Percentiles rank a stretch among this genome's conserved stretches.
phyloP scores from a whole-genome alignment of 2,888 invertebrate species.

The Palloptera scutellata region DNA sequence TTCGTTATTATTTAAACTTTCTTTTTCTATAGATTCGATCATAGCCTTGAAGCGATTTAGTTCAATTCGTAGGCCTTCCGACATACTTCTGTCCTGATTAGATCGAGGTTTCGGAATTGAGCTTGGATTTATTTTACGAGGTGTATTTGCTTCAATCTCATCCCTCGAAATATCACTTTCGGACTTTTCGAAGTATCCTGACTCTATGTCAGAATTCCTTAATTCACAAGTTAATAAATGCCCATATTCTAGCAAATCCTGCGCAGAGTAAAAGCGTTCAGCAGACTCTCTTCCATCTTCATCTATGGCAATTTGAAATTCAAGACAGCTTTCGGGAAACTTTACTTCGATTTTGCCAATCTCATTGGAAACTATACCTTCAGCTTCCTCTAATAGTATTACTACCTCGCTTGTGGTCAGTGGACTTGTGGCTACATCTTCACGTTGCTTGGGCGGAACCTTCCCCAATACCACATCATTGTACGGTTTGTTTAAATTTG shows the following conservation, averaged over 20 bases:
- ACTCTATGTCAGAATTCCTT: slow-evolving; percentile 54
- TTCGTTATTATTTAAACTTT: slow-evolving; percentile 22
- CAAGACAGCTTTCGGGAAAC: not conserved
- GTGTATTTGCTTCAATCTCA: slow-evolving; percentile 42
- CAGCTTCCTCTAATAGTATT: not conserved
- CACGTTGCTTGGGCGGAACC: too few species aligned
- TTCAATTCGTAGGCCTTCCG: slow-evolving; percentile 52
- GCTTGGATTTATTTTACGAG: slow-evolving; percentile 7
- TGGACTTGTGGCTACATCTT: too few species aligned
- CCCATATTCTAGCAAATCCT: slow-evolving; percentile 54
- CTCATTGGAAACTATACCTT: not conserved
- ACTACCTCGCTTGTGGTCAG: not conserved
- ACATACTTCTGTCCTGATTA: slow-evolving; percentile 28
- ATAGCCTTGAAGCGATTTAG: slow-evolving; percentile 51
- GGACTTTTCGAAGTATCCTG: slow-evolving; percentile 56
- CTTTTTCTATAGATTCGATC: slow-evolving; percentile 46
- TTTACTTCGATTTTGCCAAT: not conserved
- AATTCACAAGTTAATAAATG: slow-evolving; percentile 46
- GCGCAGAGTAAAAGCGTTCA: slow-evolving; percentile 55
- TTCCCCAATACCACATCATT: too few species aligned
- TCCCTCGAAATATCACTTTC: slow-evolving; percentile 56
- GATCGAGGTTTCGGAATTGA: slow-evolving; percentile 12
- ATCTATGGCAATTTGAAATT: not conserved
- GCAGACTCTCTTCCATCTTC: slow-evolving; percentile 49
- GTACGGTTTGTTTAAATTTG: too few species aligned